Conservation (phyloP, 2,797 vertebrate species). For the Alectoris magna region DNA sequence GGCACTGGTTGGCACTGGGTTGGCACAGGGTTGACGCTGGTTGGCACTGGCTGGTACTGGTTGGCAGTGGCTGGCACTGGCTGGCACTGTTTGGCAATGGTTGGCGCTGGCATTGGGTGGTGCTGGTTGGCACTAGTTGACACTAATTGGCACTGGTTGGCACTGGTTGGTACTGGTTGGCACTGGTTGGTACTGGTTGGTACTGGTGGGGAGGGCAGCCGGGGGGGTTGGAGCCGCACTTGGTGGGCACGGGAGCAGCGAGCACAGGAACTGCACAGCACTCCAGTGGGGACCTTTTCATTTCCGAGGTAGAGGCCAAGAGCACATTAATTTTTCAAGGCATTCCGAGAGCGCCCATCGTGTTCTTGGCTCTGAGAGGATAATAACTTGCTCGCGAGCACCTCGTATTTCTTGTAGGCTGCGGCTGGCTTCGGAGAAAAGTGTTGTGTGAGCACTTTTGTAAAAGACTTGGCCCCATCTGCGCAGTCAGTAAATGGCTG, state of each 20-base stretch:
- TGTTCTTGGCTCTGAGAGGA: neutral
- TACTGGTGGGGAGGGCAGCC: no score
- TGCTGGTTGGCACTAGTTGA: neutral
- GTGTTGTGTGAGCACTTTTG: neutral
- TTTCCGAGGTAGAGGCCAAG: neutral
- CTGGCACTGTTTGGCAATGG: no score
- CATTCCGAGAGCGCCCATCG: neutral
- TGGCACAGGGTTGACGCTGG: no score
- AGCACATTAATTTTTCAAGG: neutral
- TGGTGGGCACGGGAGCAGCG: no score
- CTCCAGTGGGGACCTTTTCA: fast-evolving
- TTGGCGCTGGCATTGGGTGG: fast-evolving
- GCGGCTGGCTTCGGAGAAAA: neutral
- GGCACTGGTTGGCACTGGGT: fast-evolving
- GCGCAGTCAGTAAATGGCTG: neutral
- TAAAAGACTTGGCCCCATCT: neutral
- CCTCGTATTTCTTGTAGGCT: neutral
- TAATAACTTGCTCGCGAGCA: neutral
- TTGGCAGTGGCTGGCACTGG: no score
- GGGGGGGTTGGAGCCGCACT: no score
- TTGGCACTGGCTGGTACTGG: neutral
- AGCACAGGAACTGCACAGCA: fast-evolving
- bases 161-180: no score
- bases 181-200: neutral
- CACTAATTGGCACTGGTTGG: neutral